phyloP scores from a whole-genome alignment of 2,888 invertebrate genomes.

The Coronaproctus castanopsis region DNA sequence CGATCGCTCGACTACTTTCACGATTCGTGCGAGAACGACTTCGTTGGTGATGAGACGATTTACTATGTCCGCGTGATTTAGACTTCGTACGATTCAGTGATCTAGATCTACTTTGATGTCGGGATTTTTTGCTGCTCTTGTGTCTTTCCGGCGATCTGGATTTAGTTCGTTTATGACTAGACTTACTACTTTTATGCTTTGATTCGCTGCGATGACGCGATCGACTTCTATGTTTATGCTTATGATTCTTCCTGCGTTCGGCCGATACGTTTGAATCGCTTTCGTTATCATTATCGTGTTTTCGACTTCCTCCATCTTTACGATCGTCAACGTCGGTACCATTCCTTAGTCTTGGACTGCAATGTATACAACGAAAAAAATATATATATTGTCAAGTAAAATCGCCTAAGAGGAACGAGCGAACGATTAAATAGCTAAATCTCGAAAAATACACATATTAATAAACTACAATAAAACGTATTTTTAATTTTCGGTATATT shows the following conservation, averaged over 20 bases:
- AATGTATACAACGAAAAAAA: too few species aligned
- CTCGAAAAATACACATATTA: too few species aligned
- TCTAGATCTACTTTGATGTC: slow-evolving; percentile 20
- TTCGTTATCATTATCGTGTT: background rate
- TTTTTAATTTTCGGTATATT: background rate
- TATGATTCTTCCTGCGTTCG: slow-evolving; percentile 13
- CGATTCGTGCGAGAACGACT: slow-evolving; percentile 13
- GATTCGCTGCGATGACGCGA: slow-evolving; percentile 19
- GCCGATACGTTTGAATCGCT: background rate
- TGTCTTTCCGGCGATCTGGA: background rate
- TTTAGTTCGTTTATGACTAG: background rate
- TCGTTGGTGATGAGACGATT: slow-evolving; percentile 8
- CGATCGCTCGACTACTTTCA: background rate
- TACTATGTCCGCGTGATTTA: slow-evolving; percentile 22
- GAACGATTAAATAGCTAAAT: background rate
- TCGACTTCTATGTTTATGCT: slow-evolving; percentile 11
- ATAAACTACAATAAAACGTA: background rate
- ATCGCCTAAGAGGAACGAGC: too few species aligned
- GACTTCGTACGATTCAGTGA: slow-evolving; percentile 28
- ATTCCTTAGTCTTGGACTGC: too few species aligned
- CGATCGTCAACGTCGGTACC: background rate
- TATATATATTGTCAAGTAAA: too few species aligned
- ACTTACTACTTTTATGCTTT: slow-evolving; percentile 9
- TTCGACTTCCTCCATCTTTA: background rate
- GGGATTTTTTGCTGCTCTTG: slow-evolving; percentile 3